These are phyloP conservation scores for Anhinga rufa DNA, from an alignment of 2,113 vertebrate species.

Conservation along the genomic window DNA sequence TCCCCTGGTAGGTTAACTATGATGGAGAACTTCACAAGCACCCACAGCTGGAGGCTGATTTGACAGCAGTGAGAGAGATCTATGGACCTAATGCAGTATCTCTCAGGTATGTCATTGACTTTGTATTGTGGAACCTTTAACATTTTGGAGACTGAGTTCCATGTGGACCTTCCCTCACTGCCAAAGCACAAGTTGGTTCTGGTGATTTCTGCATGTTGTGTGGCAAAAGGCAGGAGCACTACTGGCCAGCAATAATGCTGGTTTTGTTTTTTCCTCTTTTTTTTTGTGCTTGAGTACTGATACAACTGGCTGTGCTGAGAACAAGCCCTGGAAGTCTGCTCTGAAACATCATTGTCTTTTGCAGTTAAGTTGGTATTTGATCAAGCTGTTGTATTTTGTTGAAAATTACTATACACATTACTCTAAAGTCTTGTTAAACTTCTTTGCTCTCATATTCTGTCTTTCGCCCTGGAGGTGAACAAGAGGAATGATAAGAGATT, in stretches of 20 bases:
- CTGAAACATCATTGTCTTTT: background rate
- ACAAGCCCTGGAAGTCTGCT: background rate
- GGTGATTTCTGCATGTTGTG: background rate
- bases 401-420: background rate
- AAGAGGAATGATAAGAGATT: background rate
- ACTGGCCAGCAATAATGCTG: background rate
- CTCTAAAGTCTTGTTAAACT: background rate
- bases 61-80: constrained; percentile 85
- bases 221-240: background rate
- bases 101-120: constrained; percentile 77
- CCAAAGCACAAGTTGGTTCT: background rate
- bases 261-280: background rate
- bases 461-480: background rate
- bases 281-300: background rate
- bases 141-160: background rate
- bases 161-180: background rate
- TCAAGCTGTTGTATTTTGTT: background rate
- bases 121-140: background rate
- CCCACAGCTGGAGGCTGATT: constrained; percentile 85
- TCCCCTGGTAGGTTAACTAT: constrained; percentile 77
- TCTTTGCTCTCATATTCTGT: background rate
- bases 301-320: background rate
- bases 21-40: constrained; percentile 89
- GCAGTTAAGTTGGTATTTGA: background rate
- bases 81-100: constrained; percentile 87